Percentiles rank a stretch among this genome's conserved stretches.
Conservation (phyloP, 2,113 vertebrate genomes). For the Acanthisitta chloris region DNA sequence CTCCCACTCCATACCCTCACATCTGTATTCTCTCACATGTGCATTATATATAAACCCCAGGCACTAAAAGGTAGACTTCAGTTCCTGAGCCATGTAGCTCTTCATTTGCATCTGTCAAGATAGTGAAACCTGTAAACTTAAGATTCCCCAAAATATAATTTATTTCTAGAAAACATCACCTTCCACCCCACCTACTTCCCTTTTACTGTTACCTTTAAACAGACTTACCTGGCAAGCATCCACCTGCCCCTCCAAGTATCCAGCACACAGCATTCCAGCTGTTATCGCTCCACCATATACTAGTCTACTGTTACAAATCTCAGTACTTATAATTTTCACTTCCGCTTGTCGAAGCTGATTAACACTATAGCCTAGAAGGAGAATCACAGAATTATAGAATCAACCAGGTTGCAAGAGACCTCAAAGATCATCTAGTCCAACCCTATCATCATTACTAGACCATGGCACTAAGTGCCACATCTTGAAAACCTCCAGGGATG, state of each 20-base stretch:
- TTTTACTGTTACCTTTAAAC: not conserved
- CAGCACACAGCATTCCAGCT: slow-evolving; percentile 89
- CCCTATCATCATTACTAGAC: no score
- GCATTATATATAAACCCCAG: not conserved
- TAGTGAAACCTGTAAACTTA: not conserved
- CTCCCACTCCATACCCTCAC: not conserved
- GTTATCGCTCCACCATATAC: slow-evolving; percentile 73
- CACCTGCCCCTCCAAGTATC: slow-evolving; percentile 81
- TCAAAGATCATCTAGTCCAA: no score
- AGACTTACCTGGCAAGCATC: slow-evolving; percentile 90
- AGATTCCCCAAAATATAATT: not conserved
- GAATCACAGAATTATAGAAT: no score
- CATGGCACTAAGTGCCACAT: no score
- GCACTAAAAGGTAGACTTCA: not conserved
- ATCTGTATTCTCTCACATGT: not conserved
- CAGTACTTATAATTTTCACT: slow-evolving; percentile 87
- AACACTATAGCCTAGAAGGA: slow-evolving; percentile 66
- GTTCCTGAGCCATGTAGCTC: not conserved
- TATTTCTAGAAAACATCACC: not conserved
- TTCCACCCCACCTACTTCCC: not conserved
- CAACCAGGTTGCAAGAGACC: no score
- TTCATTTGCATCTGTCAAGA: not conserved
- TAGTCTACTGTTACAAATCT: slow-evolving; percentile 73
- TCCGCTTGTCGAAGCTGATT: slow-evolving; percentile 84
- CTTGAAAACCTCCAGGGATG: no score